Conservation (phyloP, 92 coral and sea anemone species). For the Palythoa caribaeorum region DNA sequence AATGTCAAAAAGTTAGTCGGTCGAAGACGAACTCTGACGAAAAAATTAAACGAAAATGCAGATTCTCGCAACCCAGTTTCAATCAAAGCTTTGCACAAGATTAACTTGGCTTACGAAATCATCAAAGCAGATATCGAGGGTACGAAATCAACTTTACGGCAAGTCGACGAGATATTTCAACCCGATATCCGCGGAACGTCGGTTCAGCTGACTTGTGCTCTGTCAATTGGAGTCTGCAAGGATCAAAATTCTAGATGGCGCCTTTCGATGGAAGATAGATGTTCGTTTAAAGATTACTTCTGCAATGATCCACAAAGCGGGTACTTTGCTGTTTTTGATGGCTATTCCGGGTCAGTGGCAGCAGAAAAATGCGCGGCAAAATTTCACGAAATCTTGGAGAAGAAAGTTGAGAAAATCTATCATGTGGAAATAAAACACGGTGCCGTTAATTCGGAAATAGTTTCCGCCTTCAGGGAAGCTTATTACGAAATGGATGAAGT, state of each 20-base stretch:
- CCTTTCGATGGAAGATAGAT: slow-evolving; percentile 89
- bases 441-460: slow-evolving; percentile 64
- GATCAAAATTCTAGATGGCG: slow-evolving; percentile 90
- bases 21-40: slow-evolving; percentile 82
- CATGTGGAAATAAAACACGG: slow-evolving; percentile 61
- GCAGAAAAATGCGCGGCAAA: slow-evolving; percentile 91
- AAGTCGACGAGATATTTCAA: slow-evolving; percentile 57
- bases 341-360: slow-evolving; percentile 90
- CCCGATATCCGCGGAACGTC: slow-evolving; percentile 69
- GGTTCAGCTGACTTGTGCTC: slow-evolving; percentile 62
- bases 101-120: slow-evolving; percentile 87
- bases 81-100: slow-evolving; percentile 77
- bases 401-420: slow-evolving; percentile 72
- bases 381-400: slow-evolving; percentile 81
- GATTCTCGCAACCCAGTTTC: slow-evolving; percentile 83
- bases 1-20: slow-evolving; percentile 74
- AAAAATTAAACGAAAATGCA: slow-evolving; percentile 76
- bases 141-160: slow-evolving; percentile 60
- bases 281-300: slow-evolving; percentile 73
- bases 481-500: slow-evolving; percentile 88
- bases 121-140: slow-evolving; percentile 86
- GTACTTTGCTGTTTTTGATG: slow-evolving; percentile 93
- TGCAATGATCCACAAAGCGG: slow-evolving; percentile 87
- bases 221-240: slow-evolving; percentile 91
- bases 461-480: slow-evolving; percentile 75